A percentile compares a stretch with the other conserved stretches of the same genome.
These are phyloP conservation scores for Melanerpes aurifrons DNA, from an alignment of 2,113 vertebrate species.

Conservation along the genomic window DNA sequence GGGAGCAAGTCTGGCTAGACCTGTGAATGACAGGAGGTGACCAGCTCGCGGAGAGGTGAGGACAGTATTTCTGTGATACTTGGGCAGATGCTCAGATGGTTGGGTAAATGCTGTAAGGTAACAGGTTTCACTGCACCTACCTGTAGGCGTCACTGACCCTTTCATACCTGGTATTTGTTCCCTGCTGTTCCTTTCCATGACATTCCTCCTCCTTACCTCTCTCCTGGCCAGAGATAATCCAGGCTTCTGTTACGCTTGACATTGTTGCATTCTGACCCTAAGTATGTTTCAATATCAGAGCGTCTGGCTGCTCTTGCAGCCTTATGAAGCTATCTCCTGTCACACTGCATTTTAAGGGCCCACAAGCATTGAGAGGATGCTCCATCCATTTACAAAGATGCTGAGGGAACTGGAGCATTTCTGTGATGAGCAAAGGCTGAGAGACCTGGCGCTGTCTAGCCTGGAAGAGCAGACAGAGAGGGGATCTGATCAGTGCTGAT, in stretches of 20 bases:
- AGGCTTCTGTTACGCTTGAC: rapidly evolving
- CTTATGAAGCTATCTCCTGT: neutral
- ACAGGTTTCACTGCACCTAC: neutral
- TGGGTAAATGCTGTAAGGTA: neutral
- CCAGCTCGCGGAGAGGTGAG: neutral
- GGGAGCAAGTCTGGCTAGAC: neutral
- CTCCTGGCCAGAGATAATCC: neutral
- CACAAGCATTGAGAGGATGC: too few species aligned
- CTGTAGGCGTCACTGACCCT: neutral
- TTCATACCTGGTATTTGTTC: neutral
- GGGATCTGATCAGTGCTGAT: too few species aligned
- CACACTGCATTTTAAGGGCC: neutral
- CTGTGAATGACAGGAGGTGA: neutral
- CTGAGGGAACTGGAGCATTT: too few species aligned
- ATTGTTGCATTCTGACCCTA: neutral
- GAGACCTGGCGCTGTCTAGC: too few species aligned
- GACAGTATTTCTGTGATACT: neutral
- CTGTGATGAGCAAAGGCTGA: too few species aligned
- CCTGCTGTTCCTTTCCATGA: neutral
- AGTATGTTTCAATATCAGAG: neutral
- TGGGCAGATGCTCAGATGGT: neutral
- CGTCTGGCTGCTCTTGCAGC: neutral
- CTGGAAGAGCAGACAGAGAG: too few species aligned
- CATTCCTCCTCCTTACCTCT: neutral
- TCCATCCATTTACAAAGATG: too few species aligned